Evolutionary conservation across 2,888 invertebrate genomes (phyloP), one percentile per base, ranked within the genome.

Genomic region (Chirona hameri): DNA sequence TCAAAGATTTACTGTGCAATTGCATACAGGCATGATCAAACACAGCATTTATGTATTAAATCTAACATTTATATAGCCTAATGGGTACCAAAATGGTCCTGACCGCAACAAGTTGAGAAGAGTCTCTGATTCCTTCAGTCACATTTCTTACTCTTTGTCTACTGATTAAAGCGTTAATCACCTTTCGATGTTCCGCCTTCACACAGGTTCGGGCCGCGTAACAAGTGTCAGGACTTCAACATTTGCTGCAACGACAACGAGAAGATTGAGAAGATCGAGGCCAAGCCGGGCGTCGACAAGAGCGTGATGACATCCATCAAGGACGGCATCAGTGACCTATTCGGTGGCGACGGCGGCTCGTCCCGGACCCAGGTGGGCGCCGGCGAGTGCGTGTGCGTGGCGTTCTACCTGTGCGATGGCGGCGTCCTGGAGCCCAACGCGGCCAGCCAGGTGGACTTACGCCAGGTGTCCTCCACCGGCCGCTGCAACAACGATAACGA

Each of bases 291-390:
- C 21, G 39, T 76, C 0, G 21, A 31, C 31, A 76, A 76, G 39
- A 29, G 76, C 7, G 76, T 76, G 12, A 31, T 76, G 39, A 76
- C 29, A 2, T 39, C 39, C 21, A 76, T 76, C 31, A 76, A 9
- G 21, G 76, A 76, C 76, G 76, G 76, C 18, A 39, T 76, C 24
- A 29, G 76, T 24, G 76, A 76, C 39, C n/a, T 76, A 31, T 76
- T 76, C 39, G 15, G 15, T 15, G 60, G 60, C 72, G 72, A 31
- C 31, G 7, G 29, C 69, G 7, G n/a, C 27, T 12, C 14, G 2
- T 15, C 69, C 4, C 24, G n/a, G 21, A 3, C 60, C 4, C 4
- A 24, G 14, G 18, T 21, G 24, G n/a, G 21, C 5, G n/a, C 21
- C n/a, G 60, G 24, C 24, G 31, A 76, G 76, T 76, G 76, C 39